Evolutionary conservation across 1,140 invertebrate species (phyloP).

Genomic region (Drosophila bocki): DNA sequence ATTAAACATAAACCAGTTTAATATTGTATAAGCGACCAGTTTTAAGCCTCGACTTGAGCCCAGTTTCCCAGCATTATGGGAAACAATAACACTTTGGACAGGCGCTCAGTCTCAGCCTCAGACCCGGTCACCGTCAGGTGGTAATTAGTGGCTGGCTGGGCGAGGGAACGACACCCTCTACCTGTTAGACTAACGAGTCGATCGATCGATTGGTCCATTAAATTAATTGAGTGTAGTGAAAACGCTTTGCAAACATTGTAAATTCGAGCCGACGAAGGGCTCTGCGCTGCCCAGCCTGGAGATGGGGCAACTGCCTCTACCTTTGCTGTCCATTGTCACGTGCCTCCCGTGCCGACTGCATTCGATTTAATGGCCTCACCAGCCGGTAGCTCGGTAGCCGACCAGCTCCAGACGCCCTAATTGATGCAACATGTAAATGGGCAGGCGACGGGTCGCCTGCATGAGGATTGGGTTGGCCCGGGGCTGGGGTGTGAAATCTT

Average conservation of each 20-base stretch:
- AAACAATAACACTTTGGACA: slow-evolving; percentile 12
- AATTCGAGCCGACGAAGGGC: slow-evolving; percentile 11
- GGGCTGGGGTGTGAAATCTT: slow-evolving; percentile 28
- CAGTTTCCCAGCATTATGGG: slow-evolving; percentile 10
- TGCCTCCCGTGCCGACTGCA: slow-evolving; percentile 58
- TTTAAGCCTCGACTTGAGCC: not conserved
- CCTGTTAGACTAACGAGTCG: slow-evolving; percentile 54
- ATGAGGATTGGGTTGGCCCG: not conserved
- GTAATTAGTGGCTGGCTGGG: slow-evolving; percentile 50
- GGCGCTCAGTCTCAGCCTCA: not conserved
- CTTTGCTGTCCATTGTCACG: slow-evolving; percentile 56
- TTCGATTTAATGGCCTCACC: slow-evolving; percentile 61
- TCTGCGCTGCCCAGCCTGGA: not conserved
- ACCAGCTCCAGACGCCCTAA: slow-evolving; percentile 67
- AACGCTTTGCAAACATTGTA: slow-evolving; percentile 63
- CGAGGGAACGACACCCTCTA: slow-evolving; percentile 12
- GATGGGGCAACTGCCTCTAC: not conserved
- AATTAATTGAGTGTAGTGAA: slow-evolving; percentile 79
- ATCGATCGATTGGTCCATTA: slow-evolving; percentile 79
- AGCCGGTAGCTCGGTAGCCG: slow-evolving; percentile 27
- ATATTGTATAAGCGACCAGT: slow-evolving; percentile 20
- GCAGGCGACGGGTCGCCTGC: slow-evolving; percentile 16
- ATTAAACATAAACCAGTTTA: slow-evolving; percentile 24
- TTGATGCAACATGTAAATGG: slow-evolving; percentile 75
- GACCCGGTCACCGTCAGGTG: slow-evolving; percentile 9